phyloP scores from a whole-genome alignment of 1,140 invertebrate genomes.

The Drosophila parabipectinata region DNA sequence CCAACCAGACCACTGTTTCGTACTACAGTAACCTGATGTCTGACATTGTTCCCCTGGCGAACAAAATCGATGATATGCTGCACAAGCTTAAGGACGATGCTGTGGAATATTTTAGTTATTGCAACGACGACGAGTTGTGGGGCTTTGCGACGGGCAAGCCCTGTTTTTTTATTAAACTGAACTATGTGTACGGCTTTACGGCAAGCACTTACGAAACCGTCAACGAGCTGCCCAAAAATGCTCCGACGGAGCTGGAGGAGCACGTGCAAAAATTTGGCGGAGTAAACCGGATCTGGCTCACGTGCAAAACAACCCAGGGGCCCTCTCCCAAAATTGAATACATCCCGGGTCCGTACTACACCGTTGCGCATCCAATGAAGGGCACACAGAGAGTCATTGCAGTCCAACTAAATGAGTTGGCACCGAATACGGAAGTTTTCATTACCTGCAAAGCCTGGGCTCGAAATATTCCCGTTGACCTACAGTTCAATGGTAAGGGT shows the following conservation, averaged over 20 bases:
- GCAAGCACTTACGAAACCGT: constrained; percentile 37
- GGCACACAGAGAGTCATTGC: constrained; percentile 43
- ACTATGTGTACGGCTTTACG: constrained; percentile 34
- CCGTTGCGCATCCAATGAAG: background rate
- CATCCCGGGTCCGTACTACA: constrained; percentile 35
- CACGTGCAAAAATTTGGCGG: constrained; percentile 21
- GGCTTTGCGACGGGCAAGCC: constrained; percentile 35
- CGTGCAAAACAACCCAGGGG: constrained; percentile 1
- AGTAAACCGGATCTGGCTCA: constrained; percentile 46
- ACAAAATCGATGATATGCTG: constrained; percentile 34
- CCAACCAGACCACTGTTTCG: background rate
- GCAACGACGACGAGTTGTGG: constrained; percentile 49
- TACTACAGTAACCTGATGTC: constrained; percentile 9
- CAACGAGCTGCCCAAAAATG: constrained; percentile 19
- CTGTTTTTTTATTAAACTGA: constrained; percentile 53
- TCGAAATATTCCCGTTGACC: constrained; percentile 44
- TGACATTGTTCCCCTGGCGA: constrained; percentile 22
- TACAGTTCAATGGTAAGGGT: constrained; percentile 12
- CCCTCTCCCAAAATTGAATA: background rate
- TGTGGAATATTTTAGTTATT: constrained; percentile 16
- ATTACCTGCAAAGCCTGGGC: constrained; percentile 52
- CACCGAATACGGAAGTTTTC: background rate
- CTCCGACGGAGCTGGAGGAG: background rate
- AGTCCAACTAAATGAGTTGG: constrained; percentile 30
- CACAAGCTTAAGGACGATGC: constrained; percentile 1